Evolutionary conservation across 2,113 vertebrate species (phyloP).

Genomic region (Nothoprocta perdicaria): DNA sequence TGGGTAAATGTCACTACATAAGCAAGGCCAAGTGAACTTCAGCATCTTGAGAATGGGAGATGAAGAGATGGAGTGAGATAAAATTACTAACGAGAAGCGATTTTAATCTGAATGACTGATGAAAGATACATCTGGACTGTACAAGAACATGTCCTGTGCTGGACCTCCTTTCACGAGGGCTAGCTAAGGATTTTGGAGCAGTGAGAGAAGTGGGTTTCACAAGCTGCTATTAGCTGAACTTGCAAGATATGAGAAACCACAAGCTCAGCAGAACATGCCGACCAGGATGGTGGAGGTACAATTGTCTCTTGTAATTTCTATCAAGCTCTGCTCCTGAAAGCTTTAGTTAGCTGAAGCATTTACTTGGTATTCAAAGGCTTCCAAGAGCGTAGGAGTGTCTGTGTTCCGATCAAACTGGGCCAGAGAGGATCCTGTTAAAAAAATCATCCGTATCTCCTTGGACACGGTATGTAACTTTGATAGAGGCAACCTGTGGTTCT

Average conservation of each 20-base stretch:
- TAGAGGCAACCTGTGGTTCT: background rate
- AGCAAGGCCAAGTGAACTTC: background rate
- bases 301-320: background rate
- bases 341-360: rapidly evolving
- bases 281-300: background rate
- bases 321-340: background rate
- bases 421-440: background rate
- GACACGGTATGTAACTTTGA: background rate
- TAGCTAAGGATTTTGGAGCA: background rate
- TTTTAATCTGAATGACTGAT: background rate
- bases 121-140: background rate
- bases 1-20: background rate
- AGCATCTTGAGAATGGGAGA: background rate
- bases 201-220: background rate
- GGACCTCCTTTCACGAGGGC: background rate
- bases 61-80: rapidly evolving
- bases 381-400: background rate
- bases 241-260: background rate
- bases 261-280: background rate
- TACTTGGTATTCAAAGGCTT: background rate
- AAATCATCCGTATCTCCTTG: background rate
- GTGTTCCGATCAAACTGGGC: background rate
- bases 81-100: background rate
- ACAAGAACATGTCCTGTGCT: background rate
- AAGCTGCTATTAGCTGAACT: background rate